phyloP scores from a whole-genome alignment of 2,888 invertebrate species.

The Euzophera pinguis region DNA sequence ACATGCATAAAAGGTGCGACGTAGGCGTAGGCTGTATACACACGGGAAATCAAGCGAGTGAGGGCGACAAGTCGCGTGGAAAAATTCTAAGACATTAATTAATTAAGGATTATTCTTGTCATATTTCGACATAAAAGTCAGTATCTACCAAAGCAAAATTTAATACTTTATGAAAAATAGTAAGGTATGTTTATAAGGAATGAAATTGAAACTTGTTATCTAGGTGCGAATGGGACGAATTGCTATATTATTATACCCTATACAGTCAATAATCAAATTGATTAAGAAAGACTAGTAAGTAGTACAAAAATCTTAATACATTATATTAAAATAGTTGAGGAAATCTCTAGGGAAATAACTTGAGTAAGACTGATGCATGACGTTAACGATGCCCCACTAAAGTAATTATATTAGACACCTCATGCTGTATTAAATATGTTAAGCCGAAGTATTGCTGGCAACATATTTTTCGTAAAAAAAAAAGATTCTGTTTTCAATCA shows the following conservation, averaged over 20 bases:
- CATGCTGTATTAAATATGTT: slow-evolving; percentile 35
- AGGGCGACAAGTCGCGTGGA: slow-evolving; percentile 42
- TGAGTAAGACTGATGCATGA: slow-evolving; percentile 38
- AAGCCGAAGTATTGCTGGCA: neutral
- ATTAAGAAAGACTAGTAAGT: neutral
- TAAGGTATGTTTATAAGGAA: too few species aligned
- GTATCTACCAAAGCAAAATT: too few species aligned
- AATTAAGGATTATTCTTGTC: slow-evolving; percentile 36
- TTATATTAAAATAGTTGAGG: slow-evolving; percentile 19
- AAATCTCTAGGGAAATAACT: slow-evolving; percentile 43
- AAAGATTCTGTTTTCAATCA: neutral
- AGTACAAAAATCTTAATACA: slow-evolving; percentile 17
- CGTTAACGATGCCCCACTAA: slow-evolving; percentile 34
- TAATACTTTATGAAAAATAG: too few species aligned
- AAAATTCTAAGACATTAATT: slow-evolving; percentile 71
- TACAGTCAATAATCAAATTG: neutral
- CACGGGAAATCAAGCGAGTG: slow-evolving; percentile 72
- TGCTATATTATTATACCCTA: too few species aligned
- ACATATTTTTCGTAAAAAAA: neutral
- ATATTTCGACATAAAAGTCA: too few species aligned
- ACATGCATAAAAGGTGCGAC: slow-evolving; percentile 46
- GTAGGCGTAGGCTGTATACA: slow-evolving; percentile 56
- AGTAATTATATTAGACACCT: slow-evolving; percentile 65
- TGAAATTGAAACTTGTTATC: too few species aligned
- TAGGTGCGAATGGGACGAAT: too few species aligned